Percentiles rank a stretch among this genome's conserved stretches.
phyloP scores from a whole-genome alignment of 2,113 vertebrate genomes.

The Pao palembangensis region DNA sequence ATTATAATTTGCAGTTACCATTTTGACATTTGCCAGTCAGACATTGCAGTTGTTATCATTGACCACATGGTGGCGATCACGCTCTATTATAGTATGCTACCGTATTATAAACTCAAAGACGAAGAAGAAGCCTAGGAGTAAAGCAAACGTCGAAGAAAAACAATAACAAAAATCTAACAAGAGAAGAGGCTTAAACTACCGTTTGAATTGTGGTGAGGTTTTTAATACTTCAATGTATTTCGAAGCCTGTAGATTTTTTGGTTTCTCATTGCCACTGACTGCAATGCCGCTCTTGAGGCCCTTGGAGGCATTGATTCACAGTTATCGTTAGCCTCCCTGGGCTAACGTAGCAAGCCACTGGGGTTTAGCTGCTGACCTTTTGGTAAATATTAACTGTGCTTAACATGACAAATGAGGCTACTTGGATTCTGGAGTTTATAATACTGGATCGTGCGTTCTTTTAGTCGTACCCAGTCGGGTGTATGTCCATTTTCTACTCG shows the following conservation, averaged over 20 bases:
- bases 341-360: constrained; percentile 50
- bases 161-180: constrained; percentile 1
- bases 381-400: neutral
- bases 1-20: too few species aligned
- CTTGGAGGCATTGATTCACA: neutral
- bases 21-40: too few species aligned
- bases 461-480: neutral
- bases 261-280: neutral
- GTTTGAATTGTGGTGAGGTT: constrained; percentile 40
- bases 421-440: too few species aligned
- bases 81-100: too few species aligned
- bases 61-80: too few species aligned
- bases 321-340: constrained; percentile 42
- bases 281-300: constrained; percentile 31
- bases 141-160: too few species aligned
- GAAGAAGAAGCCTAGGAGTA: too few species aligned
- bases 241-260: fast-evolving
- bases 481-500: neutral
- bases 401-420: neutral
- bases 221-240: neutral
- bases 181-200: constrained; percentile 2
- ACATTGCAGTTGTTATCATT: too few species aligned
- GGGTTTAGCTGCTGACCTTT: constrained; percentile 26
- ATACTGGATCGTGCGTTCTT: neutral
- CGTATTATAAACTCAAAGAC: too few species aligned